Evolutionary conservation across 2,888 invertebrate species (phyloP), one percentile per base, ranked within the genome.

Genomic region (Cerastis leucographa): DNA sequence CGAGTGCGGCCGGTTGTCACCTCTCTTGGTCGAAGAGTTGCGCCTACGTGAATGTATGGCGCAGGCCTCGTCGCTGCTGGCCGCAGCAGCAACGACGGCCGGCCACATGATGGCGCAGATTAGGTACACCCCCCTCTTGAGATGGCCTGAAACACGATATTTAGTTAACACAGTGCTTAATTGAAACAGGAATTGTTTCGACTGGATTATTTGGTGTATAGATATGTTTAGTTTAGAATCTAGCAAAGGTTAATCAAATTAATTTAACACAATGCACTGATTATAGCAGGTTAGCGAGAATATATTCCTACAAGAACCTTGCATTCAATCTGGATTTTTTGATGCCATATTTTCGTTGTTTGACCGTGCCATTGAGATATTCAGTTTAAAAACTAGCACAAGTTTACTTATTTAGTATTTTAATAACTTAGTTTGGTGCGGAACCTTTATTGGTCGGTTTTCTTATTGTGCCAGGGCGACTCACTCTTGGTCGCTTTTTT

Each of bases 41-140:
- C 91, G 91, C 79, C 91, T 92, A 74, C 91, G 91, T 76, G 91
- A 92, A 76, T 91, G 91, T 67, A 92, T 84, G 83, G 96, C 90
- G 84, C 94, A 95, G 79, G 97, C 97, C 14, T 81, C 14, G 44
- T 83, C 97, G 93, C 97, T 97, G 91, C 97, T 97, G 90, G 97
- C 97, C 84, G 98, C 97, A 87, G 98, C 97, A 86, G 98, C 97
- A 96, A 97, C 97, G 95, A 98, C 97, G 95, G 98, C 98, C 83
- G 98, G 97, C 98, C 98, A 98, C 98, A 98, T 98, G 92, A 94
- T 95, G 91, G 92, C 75, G 83, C 78, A 70, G 64, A 54, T 49
- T 46, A 65, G 59, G 42, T 49, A 68, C 81, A 81, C 76, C 75
- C 74, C 76, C 74, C 76, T 77, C 83, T 78, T 85, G 92, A 92